Percentiles rank a stretch among this genome's conserved stretches.
Evolutionary conservation across 2,888 invertebrate species (phyloP).

Genomic region (Troides helena): DNA sequence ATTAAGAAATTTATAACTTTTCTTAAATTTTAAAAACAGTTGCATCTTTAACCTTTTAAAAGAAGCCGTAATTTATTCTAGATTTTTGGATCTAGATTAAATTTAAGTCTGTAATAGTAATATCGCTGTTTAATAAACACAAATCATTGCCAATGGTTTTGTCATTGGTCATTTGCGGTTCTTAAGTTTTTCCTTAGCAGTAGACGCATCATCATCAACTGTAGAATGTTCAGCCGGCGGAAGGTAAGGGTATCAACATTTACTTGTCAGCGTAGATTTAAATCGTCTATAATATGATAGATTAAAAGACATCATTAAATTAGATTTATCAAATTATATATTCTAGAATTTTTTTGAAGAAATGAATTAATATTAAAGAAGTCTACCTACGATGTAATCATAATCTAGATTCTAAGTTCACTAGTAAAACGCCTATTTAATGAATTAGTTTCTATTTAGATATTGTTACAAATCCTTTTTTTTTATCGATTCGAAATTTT

Average conservation of each 20-base stretch:
- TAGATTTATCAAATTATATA: too few relatives aligned
- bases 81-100: neutral
- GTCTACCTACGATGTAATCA: too few relatives aligned
- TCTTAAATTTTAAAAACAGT: too few relatives aligned
- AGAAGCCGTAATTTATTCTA: too few relatives aligned
- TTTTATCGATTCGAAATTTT: neutral
- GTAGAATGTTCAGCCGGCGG: conserved; percentile 43
- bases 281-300: neutral
- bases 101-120: neutral
- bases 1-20: too few relatives aligned
- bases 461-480: neutral
- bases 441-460: neutral
- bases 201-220: conserved; percentile 57
- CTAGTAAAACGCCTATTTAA: too few relatives aligned
- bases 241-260: conserved; percentile 47
- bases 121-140: conserved; percentile 25
- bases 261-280: conserved; percentile 35
- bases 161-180: conserved; percentile 60
- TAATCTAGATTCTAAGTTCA: too few relatives aligned
- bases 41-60: too few relatives aligned
- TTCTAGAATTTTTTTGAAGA: too few relatives aligned
- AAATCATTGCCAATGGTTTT: conserved; percentile 55
- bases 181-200: conserved; percentile 67
- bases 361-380: too few relatives aligned
- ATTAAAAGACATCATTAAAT: neutral